These are phyloP conservation scores for Chloroclysta siterata DNA, from an alignment of 2,888 invertebrate genomes.

Conservation along the genomic window DNA sequence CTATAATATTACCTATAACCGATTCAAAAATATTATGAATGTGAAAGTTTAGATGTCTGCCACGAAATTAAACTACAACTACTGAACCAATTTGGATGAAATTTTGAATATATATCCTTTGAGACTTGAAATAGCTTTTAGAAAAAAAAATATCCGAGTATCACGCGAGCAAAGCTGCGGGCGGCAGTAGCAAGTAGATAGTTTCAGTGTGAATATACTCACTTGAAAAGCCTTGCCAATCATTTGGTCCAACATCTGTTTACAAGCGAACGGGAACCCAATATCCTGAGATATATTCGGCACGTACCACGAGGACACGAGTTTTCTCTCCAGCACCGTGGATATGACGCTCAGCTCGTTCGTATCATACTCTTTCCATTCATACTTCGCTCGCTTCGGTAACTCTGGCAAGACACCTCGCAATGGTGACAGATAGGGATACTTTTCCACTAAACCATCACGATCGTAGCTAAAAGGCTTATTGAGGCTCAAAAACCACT, in stretches of 20 bases:
- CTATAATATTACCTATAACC: no score
- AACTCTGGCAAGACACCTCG: constrained; percentile 53
- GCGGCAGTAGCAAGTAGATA: no score
- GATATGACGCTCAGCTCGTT: constrained; percentile 78
- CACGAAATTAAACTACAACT: no score
- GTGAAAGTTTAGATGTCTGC: not conserved
- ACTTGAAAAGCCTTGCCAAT: constrained; percentile 79
- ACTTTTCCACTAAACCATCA: constrained; percentile 56
- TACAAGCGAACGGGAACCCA: constrained; percentile 80
- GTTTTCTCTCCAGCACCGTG: constrained; percentile 72
- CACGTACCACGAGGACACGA: constrained; percentile 81
- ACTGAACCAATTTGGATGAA: not conserved
- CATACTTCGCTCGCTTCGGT: constrained; percentile 41
- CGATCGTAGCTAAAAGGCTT: constrained; percentile 79
- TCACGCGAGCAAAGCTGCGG: no score
- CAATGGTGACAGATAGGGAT: constrained; percentile 60
- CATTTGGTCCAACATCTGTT: constrained; percentile 80
- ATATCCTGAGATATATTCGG: constrained; percentile 79
- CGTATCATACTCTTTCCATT: constrained; percentile 72
- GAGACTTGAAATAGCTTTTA: no score
- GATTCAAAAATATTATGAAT: not conserved
- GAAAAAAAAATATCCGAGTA: no score
- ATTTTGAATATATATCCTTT: not conserved
- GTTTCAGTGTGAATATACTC: constrained; percentile 26
- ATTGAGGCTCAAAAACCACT: constrained; percentile 80